Evolutionary conservation across 1,140 invertebrate genomes (phyloP), one percentile per base, ranked within the genome.

Genomic region (Drosophila ananassae): DNA sequence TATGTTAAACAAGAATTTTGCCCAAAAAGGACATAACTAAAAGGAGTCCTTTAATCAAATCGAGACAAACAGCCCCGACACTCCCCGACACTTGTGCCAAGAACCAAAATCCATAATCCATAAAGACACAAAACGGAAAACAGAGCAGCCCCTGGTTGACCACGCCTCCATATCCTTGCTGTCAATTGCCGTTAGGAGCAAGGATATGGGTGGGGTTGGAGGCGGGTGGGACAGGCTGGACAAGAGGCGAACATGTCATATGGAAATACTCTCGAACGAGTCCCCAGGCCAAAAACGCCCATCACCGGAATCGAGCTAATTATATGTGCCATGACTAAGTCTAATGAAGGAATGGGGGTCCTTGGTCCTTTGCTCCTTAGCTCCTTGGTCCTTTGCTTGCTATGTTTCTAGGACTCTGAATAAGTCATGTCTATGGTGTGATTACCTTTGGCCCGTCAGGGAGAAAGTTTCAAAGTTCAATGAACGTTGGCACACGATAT

Each of bases 111-210:
- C 34, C 34, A 37, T 37, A 37, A 37, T 37, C 34, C 34, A 37
- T 37, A 37, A 37, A 37, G 34, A 37, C 34, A 37, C 34, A 37
- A 37, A 37, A 37, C 34, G 34, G 34, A 37, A 37, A 37, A 37
- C 32, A 10, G 9, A 8, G 7, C 7, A 9, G 30, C 30, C 30
- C 7, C 7, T 7, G 32, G 8, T 32, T 37, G 34, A 10, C 34
- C 34, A 37, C 34, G 34, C 34, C 34, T 12, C 10, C 34, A 0
- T 37, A 12, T 37, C 10, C 25, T 28, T 12, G 34, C 34, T 37
- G 34, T 37, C 34, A 37, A 37, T 37, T 37, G 34, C 10, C 34
- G 12, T 37, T 37, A 37, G 10, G 10, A 37, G 4, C 34, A 37
- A 37, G 34, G 34, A 37, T 10, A 37, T 37, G 3, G 12, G 3